phyloP scores from a whole-genome alignment of 1,140 invertebrate species.

The Papilio polytes region DNA sequence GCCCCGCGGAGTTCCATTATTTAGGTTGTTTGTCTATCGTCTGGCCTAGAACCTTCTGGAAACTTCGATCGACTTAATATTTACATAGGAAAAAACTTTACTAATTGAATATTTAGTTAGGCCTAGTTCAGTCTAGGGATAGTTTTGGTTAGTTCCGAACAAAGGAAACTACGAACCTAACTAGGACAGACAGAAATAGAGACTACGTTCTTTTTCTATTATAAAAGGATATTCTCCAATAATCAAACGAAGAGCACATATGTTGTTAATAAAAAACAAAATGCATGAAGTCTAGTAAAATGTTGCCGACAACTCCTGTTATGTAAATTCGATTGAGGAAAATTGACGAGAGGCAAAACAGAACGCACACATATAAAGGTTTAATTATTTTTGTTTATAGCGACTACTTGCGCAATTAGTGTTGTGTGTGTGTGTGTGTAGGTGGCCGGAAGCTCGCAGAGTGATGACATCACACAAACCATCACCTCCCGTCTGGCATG shows the following conservation, averaged over 20 bases:
- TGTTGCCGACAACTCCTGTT: constrained; percentile 1
- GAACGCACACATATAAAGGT: constrained; percentile 13
- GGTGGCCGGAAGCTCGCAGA: constrained; percentile 55
- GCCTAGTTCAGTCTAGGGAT: constrained; percentile 3
- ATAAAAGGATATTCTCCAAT: background rate
- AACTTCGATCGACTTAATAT: constrained; percentile 23
- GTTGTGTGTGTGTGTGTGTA: constrained; percentile 44
- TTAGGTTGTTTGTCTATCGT: constrained; percentile 48
- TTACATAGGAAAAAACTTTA: constrained; percentile 30
- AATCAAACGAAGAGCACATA: background rate
- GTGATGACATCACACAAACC: constrained; percentile 64
- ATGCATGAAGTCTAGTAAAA: background rate
- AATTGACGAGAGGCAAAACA: constrained; percentile 20
- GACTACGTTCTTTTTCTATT: background rate
- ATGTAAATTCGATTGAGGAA: constrained; percentile 24
- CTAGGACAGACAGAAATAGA: background rate
- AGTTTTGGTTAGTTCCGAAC: background rate
- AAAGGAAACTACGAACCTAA: background rate
- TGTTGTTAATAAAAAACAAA: background rate
- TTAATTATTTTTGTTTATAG: constrained; percentile 19
- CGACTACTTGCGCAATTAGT: constrained; percentile 31
- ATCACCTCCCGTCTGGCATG: constrained; percentile 52
- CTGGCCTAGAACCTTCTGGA: constrained; percentile 39
- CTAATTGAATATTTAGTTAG: constrained; percentile 40
- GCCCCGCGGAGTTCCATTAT: constrained; percentile 38